Evolutionary conservation across 2,797 vertebrate genomes (phyloP).

Genomic region (Ctenochaetus hawaiiensis): DNA sequence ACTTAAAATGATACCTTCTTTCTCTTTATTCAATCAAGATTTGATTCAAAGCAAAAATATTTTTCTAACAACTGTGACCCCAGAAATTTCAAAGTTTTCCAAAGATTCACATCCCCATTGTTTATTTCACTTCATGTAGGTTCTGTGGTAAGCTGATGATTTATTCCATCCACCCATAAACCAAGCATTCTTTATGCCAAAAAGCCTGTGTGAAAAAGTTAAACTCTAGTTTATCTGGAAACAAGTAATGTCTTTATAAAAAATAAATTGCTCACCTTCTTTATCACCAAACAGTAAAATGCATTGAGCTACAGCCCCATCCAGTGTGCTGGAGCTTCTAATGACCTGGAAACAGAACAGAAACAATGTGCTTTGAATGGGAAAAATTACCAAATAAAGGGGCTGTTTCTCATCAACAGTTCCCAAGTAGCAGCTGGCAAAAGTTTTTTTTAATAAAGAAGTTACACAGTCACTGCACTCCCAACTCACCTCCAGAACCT

Average conservation of each 20-base stretch:
- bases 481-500: slow-evolving; percentile 84
- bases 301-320: slow-evolving; percentile 89
- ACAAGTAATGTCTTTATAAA: not conserved
- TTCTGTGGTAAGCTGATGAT: not conserved
- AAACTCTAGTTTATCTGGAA: not conserved
- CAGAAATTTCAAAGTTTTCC: too few species aligned
- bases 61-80: too few species aligned
- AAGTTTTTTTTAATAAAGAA: not conserved
- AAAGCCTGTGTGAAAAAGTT: not conserved
- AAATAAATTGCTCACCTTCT: slow-evolving; percentile 75
- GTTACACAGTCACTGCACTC: not conserved
- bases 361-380: slow-evolving; percentile 12
- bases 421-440: not conserved
- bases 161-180: not conserved
- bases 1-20: too few species aligned
- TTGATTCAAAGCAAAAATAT: too few species aligned
- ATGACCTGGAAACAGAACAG: slow-evolving; percentile 83
- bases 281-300: slow-evolving; percentile 83
- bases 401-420: not conserved
- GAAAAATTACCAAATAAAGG: not conserved
- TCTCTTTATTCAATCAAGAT: too few species aligned
- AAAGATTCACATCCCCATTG: not conserved
- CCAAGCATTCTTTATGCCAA: not conserved
- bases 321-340: slow-evolving; percentile 87
- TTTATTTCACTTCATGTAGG: not conserved